A percentile compares a stretch with the other conserved stretches of the same genome.
Conservation (phyloP, 2,113 vertebrate species). For the Sorex araneus region DNA sequence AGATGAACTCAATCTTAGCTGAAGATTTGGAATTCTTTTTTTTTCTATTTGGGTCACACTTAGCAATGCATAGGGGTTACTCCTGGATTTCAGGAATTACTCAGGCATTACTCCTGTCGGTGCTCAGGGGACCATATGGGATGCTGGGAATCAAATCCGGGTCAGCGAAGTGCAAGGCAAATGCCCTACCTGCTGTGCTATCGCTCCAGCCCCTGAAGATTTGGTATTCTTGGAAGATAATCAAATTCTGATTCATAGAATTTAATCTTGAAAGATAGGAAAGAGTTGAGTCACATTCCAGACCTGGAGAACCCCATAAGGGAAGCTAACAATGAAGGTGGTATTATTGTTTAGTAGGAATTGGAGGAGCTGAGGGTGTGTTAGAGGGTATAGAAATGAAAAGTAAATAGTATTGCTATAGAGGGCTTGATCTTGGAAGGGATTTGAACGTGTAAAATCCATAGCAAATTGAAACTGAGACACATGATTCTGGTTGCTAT, state of each 20-base stretch:
- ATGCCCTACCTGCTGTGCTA: too few species aligned
- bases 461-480: slow-evolving; percentile 19
- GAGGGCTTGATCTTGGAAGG: background rate
- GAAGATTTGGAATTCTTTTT: background rate
- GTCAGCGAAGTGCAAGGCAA: too few species aligned
- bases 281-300: slow-evolving; percentile 11
- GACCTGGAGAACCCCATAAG: background rate
- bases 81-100: too few species aligned
- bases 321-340: background rate
- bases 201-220: too few species aligned
- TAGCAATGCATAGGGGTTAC: too few species aligned
- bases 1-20: background rate
- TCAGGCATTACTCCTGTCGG: too few species aligned
- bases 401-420: slow-evolving; percentile 11
- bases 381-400: background rate
- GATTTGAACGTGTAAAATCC: background rate
- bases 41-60: too few species aligned
- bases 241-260: background rate
- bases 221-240: background rate
- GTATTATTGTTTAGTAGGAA: background rate
- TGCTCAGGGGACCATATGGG: too few species aligned
- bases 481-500: background rate
- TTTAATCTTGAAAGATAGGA: background rate
- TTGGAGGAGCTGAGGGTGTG: background rate
- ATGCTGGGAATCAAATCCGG: too few species aligned